These are phyloP conservation scores for Aplysia californica DNA, from an alignment of 1,140 invertebrate genomes.

Conservation along the genomic window DNA sequence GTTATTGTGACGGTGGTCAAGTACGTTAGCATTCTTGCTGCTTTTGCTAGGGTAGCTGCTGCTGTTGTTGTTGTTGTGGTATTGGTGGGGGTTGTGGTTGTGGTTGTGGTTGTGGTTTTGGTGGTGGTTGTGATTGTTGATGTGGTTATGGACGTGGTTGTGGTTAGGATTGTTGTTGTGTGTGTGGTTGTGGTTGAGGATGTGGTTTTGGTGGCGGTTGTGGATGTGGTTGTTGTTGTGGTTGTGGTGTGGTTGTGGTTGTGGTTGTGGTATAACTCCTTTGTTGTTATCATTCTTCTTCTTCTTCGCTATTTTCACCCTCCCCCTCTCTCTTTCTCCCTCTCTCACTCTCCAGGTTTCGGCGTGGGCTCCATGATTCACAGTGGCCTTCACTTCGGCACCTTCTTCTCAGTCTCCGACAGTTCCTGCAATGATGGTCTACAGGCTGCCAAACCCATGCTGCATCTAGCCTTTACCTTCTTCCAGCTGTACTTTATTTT, in stretches of 20 bases:
- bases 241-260: not conserved
- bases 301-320: not conserved
- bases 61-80: not conserved
- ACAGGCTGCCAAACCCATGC: conserved; percentile 89
- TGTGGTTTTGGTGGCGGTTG: not conserved
- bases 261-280: too few relatives aligned
- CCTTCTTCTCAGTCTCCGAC: conserved; percentile 65
- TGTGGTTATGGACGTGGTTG: not conserved
- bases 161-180: not conserved
- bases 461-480: conserved; percentile 97
- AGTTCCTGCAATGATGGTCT: conserved; percentile 89
- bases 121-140: not conserved
- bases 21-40: too few relatives aligned
- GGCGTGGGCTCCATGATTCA: conserved; percentile 98
- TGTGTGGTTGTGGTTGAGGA: not conserved
- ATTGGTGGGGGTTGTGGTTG: not conserved
- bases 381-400: conserved; percentile 79
- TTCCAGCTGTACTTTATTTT: conserved; percentile 99
- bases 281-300: not conserved
- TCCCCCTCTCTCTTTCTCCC: not conserved
- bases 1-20: too few relatives aligned
- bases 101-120: not conserved
- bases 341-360: conserved; percentile 80
- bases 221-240: not conserved
- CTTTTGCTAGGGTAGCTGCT: too few relatives aligned